Base-by-base conservation (phyloP, 2,797 vertebrate genomes). In the Rhinella marina region DNA sequence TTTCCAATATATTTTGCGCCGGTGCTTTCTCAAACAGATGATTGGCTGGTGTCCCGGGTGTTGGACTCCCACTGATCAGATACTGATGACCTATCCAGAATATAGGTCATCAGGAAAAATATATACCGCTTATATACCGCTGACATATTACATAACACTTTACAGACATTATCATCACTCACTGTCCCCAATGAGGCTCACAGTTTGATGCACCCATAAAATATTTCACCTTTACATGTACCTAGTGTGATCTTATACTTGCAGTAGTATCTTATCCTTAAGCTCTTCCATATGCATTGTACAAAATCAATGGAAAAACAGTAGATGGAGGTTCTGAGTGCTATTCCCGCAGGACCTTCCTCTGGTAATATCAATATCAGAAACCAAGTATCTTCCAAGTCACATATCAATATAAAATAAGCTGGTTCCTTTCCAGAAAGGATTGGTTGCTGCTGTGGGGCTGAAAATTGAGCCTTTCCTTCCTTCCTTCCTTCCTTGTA, bases 361-460 rank as follows among this genome's bases (percentile, higher is more conserved):
- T 41, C 70, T 82, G 84, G 79, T 82, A 82, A 89, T 86, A 86
- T 89, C 88, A 76, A 78, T 89, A 86, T 89, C 88, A 57, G 48
- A 83, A 72, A 79, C 84, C 80, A 76, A 84, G 88, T 86, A 79
- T 64, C 87, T 86, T 85, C 52, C 84, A 86, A 82, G 88, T 89
- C 68, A 78, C 85, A 70, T 89, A 83, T 78, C 72, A 86, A 88
- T 86, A 66, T 75, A 70, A 82, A 86, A 86, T 81, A 82, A 70
- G 84, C 78, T 82, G 54, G 57, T 86, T 57, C 50, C 41, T 32
- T 83, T 86, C 81, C 73, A 82, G 70, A 70, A 70, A 64, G 84
- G 73, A 86, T 83, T 83, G 70, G 72, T 59, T 83, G 81, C 88
- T 86, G 84, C 85, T 86, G 80, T 54, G 54, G 79, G 9, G 85